Evolutionary conservation across 2,888 invertebrate species (phyloP).

Genomic region (Netelia inedita): DNA sequence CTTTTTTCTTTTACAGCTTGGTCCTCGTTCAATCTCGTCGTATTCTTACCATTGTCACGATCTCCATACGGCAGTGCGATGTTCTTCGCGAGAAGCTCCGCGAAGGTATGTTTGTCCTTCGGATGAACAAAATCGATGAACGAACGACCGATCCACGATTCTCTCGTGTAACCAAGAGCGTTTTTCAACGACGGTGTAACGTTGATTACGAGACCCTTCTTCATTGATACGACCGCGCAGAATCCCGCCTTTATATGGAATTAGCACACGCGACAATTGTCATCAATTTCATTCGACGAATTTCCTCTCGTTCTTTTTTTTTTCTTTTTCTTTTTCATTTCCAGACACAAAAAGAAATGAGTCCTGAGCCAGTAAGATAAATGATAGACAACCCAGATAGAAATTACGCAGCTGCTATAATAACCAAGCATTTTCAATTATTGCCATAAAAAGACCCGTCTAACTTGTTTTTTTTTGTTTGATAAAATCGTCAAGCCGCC

Average conservation of each 20-base stretch:
- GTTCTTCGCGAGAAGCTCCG: slow-evolving; percentile 90
- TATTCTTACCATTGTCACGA: slow-evolving; percentile 75
- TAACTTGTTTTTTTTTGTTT: not conserved
- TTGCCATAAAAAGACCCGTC: not conserved
- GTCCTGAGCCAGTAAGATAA: slow-evolving; percentile 55
- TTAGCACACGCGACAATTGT: slow-evolving; percentile 34
- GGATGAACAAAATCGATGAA: slow-evolving; percentile 95
- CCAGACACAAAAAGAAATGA: slow-evolving; percentile 60
- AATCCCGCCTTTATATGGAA: slow-evolving; percentile 89
- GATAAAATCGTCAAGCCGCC: slow-evolving; percentile 22
- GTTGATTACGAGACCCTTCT: slow-evolving; percentile 92
- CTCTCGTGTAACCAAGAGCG: slow-evolving; percentile 91
- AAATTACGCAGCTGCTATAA: slow-evolving; percentile 1
- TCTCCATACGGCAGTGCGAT: slow-evolving; percentile 88
- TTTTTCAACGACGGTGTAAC: slow-evolving; percentile 90
- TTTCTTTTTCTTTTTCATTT: slow-evolving; percentile 16
- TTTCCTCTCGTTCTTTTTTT: not conserved
- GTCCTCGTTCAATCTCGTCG: not conserved
- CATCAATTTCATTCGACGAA: slow-evolving; percentile 16
- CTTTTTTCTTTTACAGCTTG: too few species aligned
- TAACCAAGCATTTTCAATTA: not conserved
- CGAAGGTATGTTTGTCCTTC: slow-evolving; percentile 90
- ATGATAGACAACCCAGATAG: not conserved
- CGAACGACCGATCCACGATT: slow-evolving; percentile 94
- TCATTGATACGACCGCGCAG: slow-evolving; percentile 93